Conservation (phyloP, 2,888 invertebrate genomes). For the Argyresthia albistria region DNA sequence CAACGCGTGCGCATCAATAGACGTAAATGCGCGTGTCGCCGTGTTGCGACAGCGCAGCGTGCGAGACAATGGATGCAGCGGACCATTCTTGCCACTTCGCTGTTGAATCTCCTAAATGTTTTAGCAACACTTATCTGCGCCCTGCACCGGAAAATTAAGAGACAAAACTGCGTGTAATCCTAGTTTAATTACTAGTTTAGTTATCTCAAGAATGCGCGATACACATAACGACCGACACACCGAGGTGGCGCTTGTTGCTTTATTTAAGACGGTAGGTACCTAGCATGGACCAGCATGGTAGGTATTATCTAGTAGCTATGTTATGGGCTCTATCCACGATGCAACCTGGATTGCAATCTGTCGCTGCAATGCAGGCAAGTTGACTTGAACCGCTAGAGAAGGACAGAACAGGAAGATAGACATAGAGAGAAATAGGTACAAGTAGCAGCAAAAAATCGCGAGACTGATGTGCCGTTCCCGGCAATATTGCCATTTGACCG, state of each 20-base stretch:
- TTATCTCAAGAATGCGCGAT: not conserved
- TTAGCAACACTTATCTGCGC: conserved; percentile 44
- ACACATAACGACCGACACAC: not conserved
- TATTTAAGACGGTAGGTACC: too few species aligned
- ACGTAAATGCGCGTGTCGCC: conserved; percentile 63
- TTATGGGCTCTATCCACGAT: too few species aligned
- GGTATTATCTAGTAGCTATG: too few species aligned
- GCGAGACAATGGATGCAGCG: conserved; percentile 40
- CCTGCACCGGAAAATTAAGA: conserved; percentile 33
- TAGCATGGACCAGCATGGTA: too few species aligned
- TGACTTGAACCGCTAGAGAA: too few species aligned
- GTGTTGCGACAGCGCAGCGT: conserved; percentile 36
- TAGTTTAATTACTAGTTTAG: conserved; percentile 19
- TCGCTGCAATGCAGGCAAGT: too few species aligned
- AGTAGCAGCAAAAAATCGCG: too few species aligned
- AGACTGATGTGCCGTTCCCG: too few species aligned
- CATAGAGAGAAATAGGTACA: too few species aligned
- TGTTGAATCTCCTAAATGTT: conserved; percentile 35
- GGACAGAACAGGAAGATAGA: too few species aligned
- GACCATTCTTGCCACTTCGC: conserved; percentile 35
- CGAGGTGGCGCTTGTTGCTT: not conserved
- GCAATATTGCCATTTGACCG: too few species aligned
- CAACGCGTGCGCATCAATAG: conserved; percentile 48
- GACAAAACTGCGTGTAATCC: not conserved
- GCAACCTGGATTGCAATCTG: too few species aligned